Conservation (phyloP, 2,113 vertebrate species). For the Cochlearius cochlearius region DNA sequence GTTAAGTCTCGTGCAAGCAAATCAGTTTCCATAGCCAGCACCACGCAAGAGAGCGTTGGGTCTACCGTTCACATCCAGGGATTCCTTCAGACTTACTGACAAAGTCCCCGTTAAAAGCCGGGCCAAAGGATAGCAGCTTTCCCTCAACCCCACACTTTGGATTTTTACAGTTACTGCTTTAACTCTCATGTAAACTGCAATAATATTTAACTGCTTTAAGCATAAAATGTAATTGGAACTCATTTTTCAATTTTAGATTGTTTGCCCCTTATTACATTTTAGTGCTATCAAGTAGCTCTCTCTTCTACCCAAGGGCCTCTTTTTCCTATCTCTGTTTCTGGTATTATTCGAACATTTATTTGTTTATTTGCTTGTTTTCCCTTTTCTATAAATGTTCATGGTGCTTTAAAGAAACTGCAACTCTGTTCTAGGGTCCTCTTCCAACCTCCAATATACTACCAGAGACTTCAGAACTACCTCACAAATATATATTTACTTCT, state of each 20-base stretch:
- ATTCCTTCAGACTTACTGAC: not conserved
- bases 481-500: not conserved
- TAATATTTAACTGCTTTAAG: constrained; percentile 40
- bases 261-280: not conserved
- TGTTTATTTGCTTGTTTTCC: not conserved
- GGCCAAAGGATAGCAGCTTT: not conserved
- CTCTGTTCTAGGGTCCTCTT: not conserved
- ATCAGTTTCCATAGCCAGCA: not conserved
- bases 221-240: constrained; percentile 38
- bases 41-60: not conserved
- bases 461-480: not conserved
- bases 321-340: not conserved
- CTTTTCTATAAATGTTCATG: not conserved
- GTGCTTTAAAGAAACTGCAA: not conserved
- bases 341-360: not conserved
- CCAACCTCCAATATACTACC: not conserved
- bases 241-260: not conserved
- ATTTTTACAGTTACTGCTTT: not conserved
- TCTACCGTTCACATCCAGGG: not conserved
- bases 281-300: not conserved
- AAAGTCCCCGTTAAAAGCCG: not conserved
- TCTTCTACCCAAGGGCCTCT: not conserved
- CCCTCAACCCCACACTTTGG: not conserved
- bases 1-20: not conserved
- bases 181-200: not conserved